Evolutionary conservation across 2,113 vertebrate species (phyloP).

Genomic region (Xenopus laevis): DNA sequence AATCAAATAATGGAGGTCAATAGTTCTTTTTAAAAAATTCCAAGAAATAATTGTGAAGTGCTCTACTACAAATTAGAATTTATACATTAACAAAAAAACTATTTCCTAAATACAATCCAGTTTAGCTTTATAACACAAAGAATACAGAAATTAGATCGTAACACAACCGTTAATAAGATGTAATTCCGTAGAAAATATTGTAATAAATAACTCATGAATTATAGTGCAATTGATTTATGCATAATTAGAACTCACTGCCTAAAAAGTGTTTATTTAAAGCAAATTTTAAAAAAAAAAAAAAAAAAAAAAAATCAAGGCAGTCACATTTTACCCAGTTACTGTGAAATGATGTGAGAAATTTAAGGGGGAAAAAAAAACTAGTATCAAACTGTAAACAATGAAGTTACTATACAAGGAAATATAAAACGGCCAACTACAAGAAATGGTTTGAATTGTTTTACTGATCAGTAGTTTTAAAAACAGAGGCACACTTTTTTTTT

Average conservation of each 20-base stretch:
- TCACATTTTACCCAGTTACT: constrained; percentile 76
- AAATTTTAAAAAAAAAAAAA: constrained; percentile 75
- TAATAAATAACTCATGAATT: constrained; percentile 88
- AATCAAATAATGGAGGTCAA: too few species aligned
- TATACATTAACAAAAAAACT: constrained; percentile 80
- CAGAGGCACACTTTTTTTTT: constrained; percentile 80
- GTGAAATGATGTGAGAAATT: constrained; percentile 52
- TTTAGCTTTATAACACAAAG: constrained; percentile 83
- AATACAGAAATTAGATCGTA: constrained; percentile 1
- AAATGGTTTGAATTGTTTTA: constrained; percentile 82
- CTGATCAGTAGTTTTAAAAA: constrained; percentile 83
- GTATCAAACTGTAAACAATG: constrained; percentile 83
- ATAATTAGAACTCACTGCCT: constrained; percentile 92
- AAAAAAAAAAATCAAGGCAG: constrained; percentile 73
- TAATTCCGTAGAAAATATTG: constrained; percentile 84
- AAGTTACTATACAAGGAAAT: constrained; percentile 83
- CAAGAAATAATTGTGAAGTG: constrained; percentile 92
- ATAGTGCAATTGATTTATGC: constrained; percentile 97
- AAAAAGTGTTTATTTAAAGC: constrained; percentile 73
- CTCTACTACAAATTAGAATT: constrained; percentile 87
- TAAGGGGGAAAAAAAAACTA: constrained; percentile 54
- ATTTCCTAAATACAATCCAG: constrained; percentile 82
- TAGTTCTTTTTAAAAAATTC: constrained; percentile 67
- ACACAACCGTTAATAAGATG: constrained; percentile 67
- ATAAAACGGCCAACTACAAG: constrained; percentile 85